Conservation (phyloP, 2,888 invertebrate species). For the Coelopa pilipes region DNA sequence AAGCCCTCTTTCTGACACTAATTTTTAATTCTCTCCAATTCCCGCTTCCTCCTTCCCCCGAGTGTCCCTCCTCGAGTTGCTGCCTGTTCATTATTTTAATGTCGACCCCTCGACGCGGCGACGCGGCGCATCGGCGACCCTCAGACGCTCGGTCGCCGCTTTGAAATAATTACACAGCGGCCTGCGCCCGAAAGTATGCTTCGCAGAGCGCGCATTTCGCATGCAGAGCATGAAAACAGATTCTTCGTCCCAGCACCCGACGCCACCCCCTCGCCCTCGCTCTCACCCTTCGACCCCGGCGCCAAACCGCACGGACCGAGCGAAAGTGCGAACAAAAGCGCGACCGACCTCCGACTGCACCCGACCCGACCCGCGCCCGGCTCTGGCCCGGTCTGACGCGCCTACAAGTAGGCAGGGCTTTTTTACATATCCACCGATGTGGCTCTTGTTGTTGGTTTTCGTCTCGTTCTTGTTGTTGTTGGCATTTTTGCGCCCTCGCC, state of each 20-base stretch:
- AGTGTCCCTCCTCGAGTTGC: no score
- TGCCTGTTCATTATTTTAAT: not conserved
- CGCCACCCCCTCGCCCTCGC: not conserved
- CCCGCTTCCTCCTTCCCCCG: no score
- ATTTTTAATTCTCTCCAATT: no score
- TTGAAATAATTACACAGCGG: conserved; percentile 26
- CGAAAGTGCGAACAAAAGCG: conserved; percentile 32
- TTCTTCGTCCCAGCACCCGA: conserved; percentile 1
- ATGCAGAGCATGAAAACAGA: conserved; percentile 27
- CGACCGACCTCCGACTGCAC: not conserved
- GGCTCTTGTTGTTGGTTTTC: no score
- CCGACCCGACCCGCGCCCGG: no score
- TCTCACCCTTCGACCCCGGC: not conserved
- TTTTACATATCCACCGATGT: not conserved
- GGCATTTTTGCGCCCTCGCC: not conserved
- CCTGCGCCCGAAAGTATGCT: conserved; percentile 19
- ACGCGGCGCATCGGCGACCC: conserved; percentile 14
- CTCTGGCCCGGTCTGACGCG: no score
- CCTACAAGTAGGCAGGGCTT: conserved; percentile 26
- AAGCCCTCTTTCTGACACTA: no score
- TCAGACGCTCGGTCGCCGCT: no score
- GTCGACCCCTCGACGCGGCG: not conserved
- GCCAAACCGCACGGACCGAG: no score
- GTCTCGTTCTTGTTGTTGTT: conserved; percentile 1
- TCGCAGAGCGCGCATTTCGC: conserved; percentile 22